phyloP scores from a whole-genome alignment of 2,113 vertebrate species.

The Spermophilus dauricus region DNA sequence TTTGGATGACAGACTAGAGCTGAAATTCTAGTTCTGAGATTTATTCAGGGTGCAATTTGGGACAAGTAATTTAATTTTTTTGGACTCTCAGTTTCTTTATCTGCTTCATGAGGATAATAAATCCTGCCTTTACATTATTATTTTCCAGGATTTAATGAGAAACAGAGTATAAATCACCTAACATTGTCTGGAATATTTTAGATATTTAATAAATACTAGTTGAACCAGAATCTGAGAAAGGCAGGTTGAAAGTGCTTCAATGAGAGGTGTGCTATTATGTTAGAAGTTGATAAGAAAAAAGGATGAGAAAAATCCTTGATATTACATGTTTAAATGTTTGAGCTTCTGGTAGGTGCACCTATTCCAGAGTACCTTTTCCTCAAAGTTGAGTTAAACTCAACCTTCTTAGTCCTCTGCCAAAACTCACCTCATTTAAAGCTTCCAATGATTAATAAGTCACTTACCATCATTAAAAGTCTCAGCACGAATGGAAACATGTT shows the following conservation, averaged over 20 bases:
- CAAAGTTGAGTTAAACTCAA: background rate
- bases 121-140: background rate
- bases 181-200: background rate
- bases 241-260: background rate
- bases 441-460: background rate
- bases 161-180: background rate
- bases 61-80: conserved; percentile 44
- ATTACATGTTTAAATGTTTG: background rate
- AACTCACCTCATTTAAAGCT: background rate
- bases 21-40: background rate
- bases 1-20: background rate
- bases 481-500: background rate
- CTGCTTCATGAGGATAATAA: background rate
- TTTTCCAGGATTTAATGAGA: conserved; percentile 4
- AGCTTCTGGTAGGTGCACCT: background rate
- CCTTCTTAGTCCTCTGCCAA: background rate
- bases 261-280: background rate
- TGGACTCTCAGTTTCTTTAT: background rate
- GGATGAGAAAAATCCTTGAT: background rate
- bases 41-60: background rate
- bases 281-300: background rate
- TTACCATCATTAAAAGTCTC: background rate
- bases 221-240: background rate
- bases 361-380: background rate
- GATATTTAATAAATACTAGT: background rate